Evolutionary conservation across 2,888 invertebrate species (phyloP).

Genomic region (Cyrtodaria siliqua): DNA sequence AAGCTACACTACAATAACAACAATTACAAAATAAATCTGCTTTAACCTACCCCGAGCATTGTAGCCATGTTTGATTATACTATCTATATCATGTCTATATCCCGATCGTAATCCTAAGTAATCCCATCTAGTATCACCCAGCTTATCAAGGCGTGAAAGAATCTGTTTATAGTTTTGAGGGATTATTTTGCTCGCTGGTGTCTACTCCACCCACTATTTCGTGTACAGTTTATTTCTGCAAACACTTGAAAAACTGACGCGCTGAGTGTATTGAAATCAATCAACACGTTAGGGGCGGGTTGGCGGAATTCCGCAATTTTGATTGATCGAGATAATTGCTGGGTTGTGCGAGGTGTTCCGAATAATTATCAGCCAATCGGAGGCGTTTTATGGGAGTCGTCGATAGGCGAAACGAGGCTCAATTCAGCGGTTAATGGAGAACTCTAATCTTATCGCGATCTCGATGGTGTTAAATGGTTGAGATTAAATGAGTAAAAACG

Average conservation of each 20-base stretch:
- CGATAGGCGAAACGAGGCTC: constrained; percentile 31
- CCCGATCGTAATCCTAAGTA: constrained; percentile 30
- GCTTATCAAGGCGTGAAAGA: constrained; percentile 40
- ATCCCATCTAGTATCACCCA: constrained; percentile 28
- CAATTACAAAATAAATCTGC: too few species aligned
- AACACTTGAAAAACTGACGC: constrained; percentile 49
- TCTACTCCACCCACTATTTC: constrained; percentile 34
- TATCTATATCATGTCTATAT: constrained; percentile 33
- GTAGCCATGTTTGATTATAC: constrained; percentile 45
- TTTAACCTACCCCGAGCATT: constrained; percentile 55
- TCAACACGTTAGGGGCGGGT: constrained; percentile 32
- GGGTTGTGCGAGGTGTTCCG: constrained; percentile 45
- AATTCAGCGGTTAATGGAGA: neutral
- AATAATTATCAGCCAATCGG: constrained; percentile 58
- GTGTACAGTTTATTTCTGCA: constrained; percentile 39
- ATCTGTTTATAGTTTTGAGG: constrained; percentile 37
- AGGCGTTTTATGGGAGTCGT: constrained; percentile 61
- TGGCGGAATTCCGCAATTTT: constrained; percentile 28
- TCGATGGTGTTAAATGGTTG: constrained; percentile 38
- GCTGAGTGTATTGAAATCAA: constrained; percentile 42
- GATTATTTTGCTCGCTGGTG: constrained; percentile 30
- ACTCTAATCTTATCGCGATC: constrained; percentile 25
- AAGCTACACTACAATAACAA: too few species aligned
- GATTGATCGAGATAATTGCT: constrained; percentile 57
- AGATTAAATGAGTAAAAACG: constrained; percentile 32